Evolutionary conservation across 1,140 invertebrate genomes (phyloP).

Genomic region (Diachasma alloeum): DNA sequence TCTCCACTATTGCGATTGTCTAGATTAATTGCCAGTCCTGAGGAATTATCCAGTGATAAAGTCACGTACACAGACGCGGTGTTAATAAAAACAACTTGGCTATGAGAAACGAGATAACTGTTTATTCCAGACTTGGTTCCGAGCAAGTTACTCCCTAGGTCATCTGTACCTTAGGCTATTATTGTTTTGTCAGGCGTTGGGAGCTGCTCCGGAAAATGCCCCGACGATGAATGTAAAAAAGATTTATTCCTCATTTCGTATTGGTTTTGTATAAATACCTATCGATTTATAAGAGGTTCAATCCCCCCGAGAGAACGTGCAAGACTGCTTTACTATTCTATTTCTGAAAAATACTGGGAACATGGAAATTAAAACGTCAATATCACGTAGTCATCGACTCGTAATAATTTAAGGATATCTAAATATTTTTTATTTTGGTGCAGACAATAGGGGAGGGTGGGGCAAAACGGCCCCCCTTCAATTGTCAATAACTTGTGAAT

Average conservation of each 20-base stretch:
- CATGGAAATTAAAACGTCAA: background rate
- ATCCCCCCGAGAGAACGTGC: background rate
- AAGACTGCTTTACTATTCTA: background rate
- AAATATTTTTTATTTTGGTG: too few relatives aligned
- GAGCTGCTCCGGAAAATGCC: background rate
- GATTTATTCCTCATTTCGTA: constrained; percentile 1
- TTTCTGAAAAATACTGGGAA: background rate
- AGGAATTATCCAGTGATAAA: background rate
- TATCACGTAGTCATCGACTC: background rate
- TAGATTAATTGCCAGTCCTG: background rate
- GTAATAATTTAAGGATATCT: background rate
- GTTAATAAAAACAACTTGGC: constrained; percentile 3
- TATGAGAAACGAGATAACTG: constrained; percentile 11
- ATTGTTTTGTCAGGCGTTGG: background rate
- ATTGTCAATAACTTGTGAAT: too few relatives aligned
- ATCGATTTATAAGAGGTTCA: background rate
- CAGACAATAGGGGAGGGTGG: too few relatives aligned
- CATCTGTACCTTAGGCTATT: constrained; percentile 5
- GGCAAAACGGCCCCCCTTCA: too few relatives aligned
- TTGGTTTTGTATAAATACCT: background rate
- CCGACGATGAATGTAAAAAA: background rate
- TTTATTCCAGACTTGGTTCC: background rate
- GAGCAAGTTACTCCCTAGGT: background rate
- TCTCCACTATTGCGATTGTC: background rate
- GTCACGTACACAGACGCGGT: background rate